A percentile compares a stretch with the other conserved stretches of the same genome.
phyloP scores from a whole-genome alignment of 2,797 vertebrate genomes.

The Somateria mollissima region DNA sequence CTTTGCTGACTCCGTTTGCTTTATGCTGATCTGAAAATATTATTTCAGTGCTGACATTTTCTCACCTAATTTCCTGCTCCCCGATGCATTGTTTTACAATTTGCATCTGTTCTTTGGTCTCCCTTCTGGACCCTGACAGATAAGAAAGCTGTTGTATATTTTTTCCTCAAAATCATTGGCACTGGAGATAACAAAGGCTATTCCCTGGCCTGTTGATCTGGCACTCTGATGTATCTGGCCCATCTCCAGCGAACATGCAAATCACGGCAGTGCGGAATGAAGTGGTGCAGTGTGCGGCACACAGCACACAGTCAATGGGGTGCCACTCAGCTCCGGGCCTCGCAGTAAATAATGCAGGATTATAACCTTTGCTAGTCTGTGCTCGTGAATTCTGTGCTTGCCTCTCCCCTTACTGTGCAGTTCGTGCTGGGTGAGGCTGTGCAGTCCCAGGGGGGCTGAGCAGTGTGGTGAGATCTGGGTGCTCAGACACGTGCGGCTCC shows the following conservation, averaged over 20 bases:
- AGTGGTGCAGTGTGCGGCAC: slow-evolving; percentile 52
- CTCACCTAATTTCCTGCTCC: slow-evolving; percentile 45
- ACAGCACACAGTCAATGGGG: slow-evolving; percentile 54
- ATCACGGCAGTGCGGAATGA: not conserved
- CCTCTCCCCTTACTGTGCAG: not conserved
- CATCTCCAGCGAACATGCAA: slow-evolving; percentile 33
- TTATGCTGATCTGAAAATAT: not conserved
- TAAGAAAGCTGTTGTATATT: slow-evolving; percentile 9
- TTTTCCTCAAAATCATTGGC: not conserved
- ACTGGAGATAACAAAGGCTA: slow-evolving; percentile 40
- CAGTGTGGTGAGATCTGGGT: not conserved
- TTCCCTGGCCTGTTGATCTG: slow-evolving; percentile 31
- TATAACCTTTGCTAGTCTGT: slow-evolving; percentile 27
- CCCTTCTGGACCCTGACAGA: slow-evolving; percentile 46
- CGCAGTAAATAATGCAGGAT: slow-evolving; percentile 63
- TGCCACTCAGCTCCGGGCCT: slow-evolving; percentile 42
- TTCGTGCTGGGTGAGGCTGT: not conserved
- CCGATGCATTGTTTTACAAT: not conserved
- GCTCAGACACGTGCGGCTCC: not conserved
- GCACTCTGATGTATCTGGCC: slow-evolving; percentile 8
- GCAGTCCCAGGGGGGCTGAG: not conserved
- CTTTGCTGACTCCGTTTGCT: not conserved
- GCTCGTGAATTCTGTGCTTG: not conserved
- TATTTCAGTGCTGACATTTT: slow-evolving; percentile 22
- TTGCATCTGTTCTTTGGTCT: not conserved